Conservation (phyloP, 2,797 vertebrate species). For the Harpagifer antarcticus region DNA sequence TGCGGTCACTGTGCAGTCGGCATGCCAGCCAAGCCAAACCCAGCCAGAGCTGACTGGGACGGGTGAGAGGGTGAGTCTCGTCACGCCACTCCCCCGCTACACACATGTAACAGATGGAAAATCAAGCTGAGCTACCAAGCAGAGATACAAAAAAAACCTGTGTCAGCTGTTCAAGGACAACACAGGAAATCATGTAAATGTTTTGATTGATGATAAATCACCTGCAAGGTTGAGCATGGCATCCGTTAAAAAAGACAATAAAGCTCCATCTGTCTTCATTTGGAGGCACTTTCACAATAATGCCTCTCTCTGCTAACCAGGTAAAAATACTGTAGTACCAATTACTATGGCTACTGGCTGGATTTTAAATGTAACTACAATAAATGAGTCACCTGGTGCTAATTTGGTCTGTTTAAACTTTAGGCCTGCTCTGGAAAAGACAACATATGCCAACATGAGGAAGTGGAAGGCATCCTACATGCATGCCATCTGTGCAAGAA, state of each 20-base stretch:
- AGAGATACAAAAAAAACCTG: slow-evolving; percentile 23
- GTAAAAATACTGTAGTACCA: slow-evolving; percentile 3
- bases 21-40: slow-evolving; percentile 60
- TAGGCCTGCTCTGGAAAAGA: slow-evolving; percentile 67
- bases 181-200: slow-evolving; percentile 31
- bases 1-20: slow-evolving; percentile 64
- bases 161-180: slow-evolving; percentile 51
- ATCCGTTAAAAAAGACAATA: slow-evolving; percentile 1
- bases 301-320: not conserved
- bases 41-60: slow-evolving; percentile 60
- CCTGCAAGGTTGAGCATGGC: slow-evolving; percentile 1
- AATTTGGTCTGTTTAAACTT: slow-evolving; percentile 51
- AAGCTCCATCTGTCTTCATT: slow-evolving; percentile 4
- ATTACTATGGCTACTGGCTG: not conserved
- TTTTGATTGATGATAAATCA: slow-evolving; percentile 29
- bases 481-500: slow-evolving; percentile 75
- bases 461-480: slow-evolving; percentile 76
- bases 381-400: slow-evolving; percentile 14
- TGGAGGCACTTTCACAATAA: slow-evolving; percentile 2
- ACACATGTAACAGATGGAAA: slow-evolving; percentile 53
- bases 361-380: slow-evolving; percentile 10
- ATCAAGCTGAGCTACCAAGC: slow-evolving; percentile 46
- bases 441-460: slow-evolving; percentile 76
- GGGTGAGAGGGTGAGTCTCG: slow-evolving; percentile 66
- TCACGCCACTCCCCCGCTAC: slow-evolving; percentile 47